Conservation (phyloP, 30 jellyfish, hydroid and myxozoan genomes). For the Clytia hemisphaerica region DNA sequence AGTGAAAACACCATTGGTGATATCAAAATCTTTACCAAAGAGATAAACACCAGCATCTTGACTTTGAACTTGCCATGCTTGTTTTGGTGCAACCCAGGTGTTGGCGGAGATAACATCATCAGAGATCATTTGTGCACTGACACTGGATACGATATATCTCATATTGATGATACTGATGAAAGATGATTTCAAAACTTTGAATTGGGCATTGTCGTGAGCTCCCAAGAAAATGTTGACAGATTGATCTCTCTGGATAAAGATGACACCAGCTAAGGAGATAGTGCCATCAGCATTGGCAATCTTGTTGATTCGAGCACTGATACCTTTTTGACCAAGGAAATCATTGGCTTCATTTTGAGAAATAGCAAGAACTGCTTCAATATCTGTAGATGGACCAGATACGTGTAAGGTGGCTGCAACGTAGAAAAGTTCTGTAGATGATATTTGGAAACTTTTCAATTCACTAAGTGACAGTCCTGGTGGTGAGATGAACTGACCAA, state of each 20-base stretch:
- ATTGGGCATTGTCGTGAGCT: conserved; percentile 30
- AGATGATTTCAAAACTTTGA: conserved; percentile 52
- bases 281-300: conserved; percentile 34
- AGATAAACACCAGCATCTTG: conserved; percentile 69
- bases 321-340: conserved; percentile 52
- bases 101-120: conserved; percentile 31
- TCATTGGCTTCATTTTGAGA: conserved; percentile 39
- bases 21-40: conserved; percentile 80
- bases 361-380: conserved; percentile 68
- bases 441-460: conserved; percentile 39
- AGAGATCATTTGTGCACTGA: conserved; percentile 60
- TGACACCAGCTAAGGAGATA: conserved; percentile 59
- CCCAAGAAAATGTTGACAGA: conserved; percentile 59
- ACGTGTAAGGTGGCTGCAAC: conserved; percentile 57
- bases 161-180: conserved; percentile 52
- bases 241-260: conserved; percentile 45
- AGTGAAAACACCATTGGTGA: conserved; percentile 66
- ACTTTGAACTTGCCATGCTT: conserved; percentile 69
- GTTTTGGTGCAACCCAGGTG: conserved; percentile 56
- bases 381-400: conserved; percentile 58
- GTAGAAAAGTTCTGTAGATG: conserved; percentile 59
- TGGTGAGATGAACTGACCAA: conserved; percentile 69
- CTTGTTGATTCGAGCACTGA: conserved; percentile 61
- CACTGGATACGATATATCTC: conserved; percentile 82
- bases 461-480: conserved; percentile 40